Evolutionary conservation across 1,140 invertebrate genomes (phyloP).

Genomic region (Drosophila nebulosa): DNA sequence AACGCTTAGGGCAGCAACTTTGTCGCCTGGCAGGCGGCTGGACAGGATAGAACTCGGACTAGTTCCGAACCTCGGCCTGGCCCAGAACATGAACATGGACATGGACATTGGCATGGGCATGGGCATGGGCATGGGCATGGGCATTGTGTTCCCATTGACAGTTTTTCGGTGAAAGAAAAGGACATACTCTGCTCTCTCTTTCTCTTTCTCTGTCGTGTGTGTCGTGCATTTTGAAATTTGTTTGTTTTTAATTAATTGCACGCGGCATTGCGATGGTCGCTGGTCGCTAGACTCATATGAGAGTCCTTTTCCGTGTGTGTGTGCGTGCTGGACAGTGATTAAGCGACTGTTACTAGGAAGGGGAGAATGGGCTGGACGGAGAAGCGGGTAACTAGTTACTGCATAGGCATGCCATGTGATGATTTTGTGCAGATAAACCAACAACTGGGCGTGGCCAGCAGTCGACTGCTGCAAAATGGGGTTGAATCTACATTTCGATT

Average conservation of each 20-base stretch:
- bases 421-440: conserved; percentile 63
- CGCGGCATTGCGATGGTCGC: conserved; percentile 53
- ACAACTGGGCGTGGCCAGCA: conserved; percentile 45
- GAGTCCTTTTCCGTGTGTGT: conserved; percentile 29
- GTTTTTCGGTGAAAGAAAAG: conserved; percentile 33
- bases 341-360: conserved; percentile 44
- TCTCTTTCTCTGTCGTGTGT: not conserved
- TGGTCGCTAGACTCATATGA: conserved; percentile 21
- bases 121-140: conserved; percentile 33
- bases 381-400: not conserved
- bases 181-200: not conserved
- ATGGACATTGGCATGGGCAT: conserved; percentile 46
- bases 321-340: conserved; percentile 69
- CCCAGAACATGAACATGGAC: not conserved
- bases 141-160: conserved; percentile 69
- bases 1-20: conserved; percentile 76
- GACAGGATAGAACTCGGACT: not conserved
- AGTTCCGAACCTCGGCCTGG: too few relatives aligned
- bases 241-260: conserved; percentile 81
- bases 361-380: not conserved
- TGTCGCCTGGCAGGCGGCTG: conserved; percentile 59
- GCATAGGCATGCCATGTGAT: conserved; percentile 59
- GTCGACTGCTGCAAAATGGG: conserved; percentile 66
- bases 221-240: conserved; percentile 79
- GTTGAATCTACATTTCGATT: conserved; percentile 70